A percentile compares a stretch with the other conserved stretches of the same genome.
Evolutionary conservation across 2,113 vertebrate species (phyloP).

Genomic region (Martes martes): DNA sequence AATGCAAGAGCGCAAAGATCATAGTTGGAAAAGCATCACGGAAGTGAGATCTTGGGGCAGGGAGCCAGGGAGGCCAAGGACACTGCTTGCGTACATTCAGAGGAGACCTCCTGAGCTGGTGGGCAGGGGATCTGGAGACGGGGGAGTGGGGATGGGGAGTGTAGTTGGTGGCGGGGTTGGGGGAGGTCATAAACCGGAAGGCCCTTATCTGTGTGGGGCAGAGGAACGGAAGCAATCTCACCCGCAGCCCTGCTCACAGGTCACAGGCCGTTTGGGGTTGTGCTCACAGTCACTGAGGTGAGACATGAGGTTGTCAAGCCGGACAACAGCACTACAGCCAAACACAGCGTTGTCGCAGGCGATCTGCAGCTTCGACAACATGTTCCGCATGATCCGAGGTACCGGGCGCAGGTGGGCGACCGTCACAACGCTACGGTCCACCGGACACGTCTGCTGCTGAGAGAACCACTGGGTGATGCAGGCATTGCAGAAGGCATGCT

Average conservation of each 20-base stretch:
- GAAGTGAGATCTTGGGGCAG: background rate
- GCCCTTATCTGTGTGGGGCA: background rate
- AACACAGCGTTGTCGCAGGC: conserved; percentile 96
- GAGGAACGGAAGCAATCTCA: conserved; percentile 73
- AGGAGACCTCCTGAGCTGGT: background rate
- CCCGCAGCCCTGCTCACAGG: conserved; percentile 98
- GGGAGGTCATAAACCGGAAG: background rate
- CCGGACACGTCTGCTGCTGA: conserved; percentile 98
- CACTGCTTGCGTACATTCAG: background rate
- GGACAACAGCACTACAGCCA: conserved; percentile 93
- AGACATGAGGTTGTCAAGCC: conserved; percentile 96
- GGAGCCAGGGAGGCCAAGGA: background rate
- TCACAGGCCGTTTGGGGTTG: conserved; percentile 97
- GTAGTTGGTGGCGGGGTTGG: background rate
- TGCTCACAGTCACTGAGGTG: conserved; percentile 98
- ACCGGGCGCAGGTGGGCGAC: conserved; percentile 97
- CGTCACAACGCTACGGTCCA: conserved; percentile 98
- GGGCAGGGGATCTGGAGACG: background rate
- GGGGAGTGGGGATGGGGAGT: background rate
- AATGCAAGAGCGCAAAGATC: background rate
- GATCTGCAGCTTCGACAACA: conserved; percentile 99
- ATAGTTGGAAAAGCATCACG: background rate
- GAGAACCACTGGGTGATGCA: conserved; percentile 99
- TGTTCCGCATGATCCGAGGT: conserved; percentile 99
- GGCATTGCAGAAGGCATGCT: conserved; percentile 99